Evolutionary conservation across 2,888 invertebrate genomes (phyloP).

Genomic region (Criorhina ranunculi): DNA sequence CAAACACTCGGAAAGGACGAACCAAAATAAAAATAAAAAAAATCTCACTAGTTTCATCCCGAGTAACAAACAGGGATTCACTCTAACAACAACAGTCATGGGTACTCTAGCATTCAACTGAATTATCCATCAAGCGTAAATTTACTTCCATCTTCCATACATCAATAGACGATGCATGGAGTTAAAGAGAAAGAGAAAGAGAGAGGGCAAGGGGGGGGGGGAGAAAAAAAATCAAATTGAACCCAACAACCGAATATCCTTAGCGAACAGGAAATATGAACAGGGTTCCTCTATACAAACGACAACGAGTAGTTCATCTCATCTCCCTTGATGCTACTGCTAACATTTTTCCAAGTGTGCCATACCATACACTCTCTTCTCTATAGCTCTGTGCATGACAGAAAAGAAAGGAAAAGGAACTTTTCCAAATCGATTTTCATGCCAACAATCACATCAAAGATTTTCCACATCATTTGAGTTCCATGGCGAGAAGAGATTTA

Average conservation of each 20-base stretch:
- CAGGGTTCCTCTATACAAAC: constrained; percentile 16
- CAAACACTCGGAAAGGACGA: constrained; percentile 41
- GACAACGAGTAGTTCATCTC: constrained; percentile 3
- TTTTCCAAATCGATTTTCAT: constrained; percentile 63
- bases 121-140: constrained; percentile 58
- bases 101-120: constrained; percentile 20
- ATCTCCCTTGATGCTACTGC: constrained; percentile 13
- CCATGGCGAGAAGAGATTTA: constrained; percentile 59
- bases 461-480: constrained; percentile 63
- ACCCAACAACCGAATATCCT: constrained; percentile 57
- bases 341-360: constrained; percentile 4
- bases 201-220: background rate
- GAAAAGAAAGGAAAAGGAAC: constrained; percentile 27
- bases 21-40: constrained; percentile 19
- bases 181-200: background rate
- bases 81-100: constrained; percentile 29
- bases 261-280: constrained; percentile 54
- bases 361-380: background rate
- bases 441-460: constrained; percentile 62
- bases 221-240: constrained; percentile 27
- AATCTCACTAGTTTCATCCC: background rate
- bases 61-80: constrained; percentile 26
- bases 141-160: constrained; percentile 33
- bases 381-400: background rate
- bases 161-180: constrained; percentile 16